Conservation (phyloP, 2,113 vertebrate species). For the Poecilia latipinna region DNA sequence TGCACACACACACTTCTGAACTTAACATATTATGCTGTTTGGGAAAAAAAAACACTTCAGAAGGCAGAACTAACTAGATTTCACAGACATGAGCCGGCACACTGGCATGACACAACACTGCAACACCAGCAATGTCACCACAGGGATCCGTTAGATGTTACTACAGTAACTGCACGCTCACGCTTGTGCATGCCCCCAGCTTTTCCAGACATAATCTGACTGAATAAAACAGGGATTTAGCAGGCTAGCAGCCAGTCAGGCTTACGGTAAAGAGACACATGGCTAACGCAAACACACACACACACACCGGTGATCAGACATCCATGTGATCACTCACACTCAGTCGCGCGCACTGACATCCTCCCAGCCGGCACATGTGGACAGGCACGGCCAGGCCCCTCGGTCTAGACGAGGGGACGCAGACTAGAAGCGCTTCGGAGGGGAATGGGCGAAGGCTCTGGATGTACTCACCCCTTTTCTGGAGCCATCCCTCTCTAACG, state of each 20-base stretch:
- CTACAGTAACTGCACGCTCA: slow-evolving; percentile 27
- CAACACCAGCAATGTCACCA: slow-evolving; percentile 31
- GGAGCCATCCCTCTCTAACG: slow-evolving; percentile 99
- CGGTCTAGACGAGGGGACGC: slow-evolving; percentile 66
- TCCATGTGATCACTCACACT: slow-evolving; percentile 57
- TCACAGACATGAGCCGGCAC: slow-evolving; percentile 11
- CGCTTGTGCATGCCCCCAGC: slow-evolving; percentile 23
- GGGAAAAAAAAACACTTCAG: slow-evolving; percentile 4
- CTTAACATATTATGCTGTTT: slow-evolving; percentile 8
- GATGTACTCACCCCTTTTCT: slow-evolving; percentile 94
- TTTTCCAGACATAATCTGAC: slow-evolving; percentile 37
- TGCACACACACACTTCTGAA: background rate
- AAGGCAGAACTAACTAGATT: slow-evolving; percentile 31
- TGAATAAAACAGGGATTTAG: slow-evolving; percentile 58
- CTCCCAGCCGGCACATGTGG: slow-evolving; percentile 72
- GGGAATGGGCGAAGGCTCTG: slow-evolving; percentile 49
- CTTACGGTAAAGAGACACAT: slow-evolving; percentile 56
- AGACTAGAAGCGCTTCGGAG: slow-evolving; percentile 30
- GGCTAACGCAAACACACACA: slow-evolving; percentile 27
- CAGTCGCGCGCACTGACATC: slow-evolving; percentile 52
- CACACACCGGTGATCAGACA: slow-evolving; percentile 52
- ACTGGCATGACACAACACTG: slow-evolving; percentile 26
- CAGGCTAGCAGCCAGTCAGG: slow-evolving; percentile 61
- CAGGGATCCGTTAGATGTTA: slow-evolving; percentile 37
- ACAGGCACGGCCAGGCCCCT: slow-evolving; percentile 61